phyloP scores from a whole-genome alignment of 2,888 invertebrate species.

The Timema podura region DNA sequence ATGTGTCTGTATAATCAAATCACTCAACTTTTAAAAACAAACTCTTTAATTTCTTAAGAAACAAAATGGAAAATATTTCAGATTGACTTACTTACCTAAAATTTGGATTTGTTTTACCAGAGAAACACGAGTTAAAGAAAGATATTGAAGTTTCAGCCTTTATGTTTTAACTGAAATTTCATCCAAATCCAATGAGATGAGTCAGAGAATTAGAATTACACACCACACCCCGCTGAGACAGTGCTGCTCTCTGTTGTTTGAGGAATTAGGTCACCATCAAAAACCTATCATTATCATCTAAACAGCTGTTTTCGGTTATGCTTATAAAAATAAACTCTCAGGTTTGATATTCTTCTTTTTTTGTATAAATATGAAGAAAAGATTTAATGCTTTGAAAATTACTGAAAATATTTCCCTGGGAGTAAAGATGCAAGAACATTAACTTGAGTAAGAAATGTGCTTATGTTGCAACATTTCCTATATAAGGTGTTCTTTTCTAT shows the following conservation, averaged over 20 bases:
- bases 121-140: no score
- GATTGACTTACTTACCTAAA: no score
- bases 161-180: neutral
- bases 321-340: no score
- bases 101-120: no score
- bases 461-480: conserved; percentile 8
- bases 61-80: no score
- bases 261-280: neutral
- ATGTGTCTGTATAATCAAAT: no score
- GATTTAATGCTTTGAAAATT: neutral
- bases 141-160: no score
- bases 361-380: neutral
- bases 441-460: neutral
- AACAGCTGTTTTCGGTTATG: no score
- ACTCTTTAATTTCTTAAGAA: no score
- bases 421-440: neutral
- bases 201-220: neutral
- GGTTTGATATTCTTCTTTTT: neutral
- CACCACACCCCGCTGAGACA: neutral
- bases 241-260: conserved; percentile 8
- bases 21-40: no score
- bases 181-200: neutral
- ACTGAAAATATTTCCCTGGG: neutral
- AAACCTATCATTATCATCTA: no score
- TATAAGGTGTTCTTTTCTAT: no score